Evolutionary conservation across 2,797 vertebrate species (phyloP), one percentile per base, ranked within the genome.

Genomic region (Microcaecilia unicolor): DNA sequence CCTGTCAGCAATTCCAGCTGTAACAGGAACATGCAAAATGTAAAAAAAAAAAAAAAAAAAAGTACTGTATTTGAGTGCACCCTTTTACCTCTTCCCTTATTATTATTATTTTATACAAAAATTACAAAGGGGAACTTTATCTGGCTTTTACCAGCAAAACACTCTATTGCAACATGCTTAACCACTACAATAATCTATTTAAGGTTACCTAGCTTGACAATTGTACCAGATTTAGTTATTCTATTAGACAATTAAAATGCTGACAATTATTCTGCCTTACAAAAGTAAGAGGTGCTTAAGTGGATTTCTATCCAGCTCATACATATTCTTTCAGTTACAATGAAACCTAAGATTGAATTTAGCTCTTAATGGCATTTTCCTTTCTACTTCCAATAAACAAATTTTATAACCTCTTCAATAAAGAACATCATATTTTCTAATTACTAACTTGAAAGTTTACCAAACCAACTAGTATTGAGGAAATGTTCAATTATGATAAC

Each of bases 81-180:
- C 40, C 52, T 69, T 79, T 83, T 70, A 79, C 74, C 58, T n/a
- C 85, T 76, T 88, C 87, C 80, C 75, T n/a, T n/a, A n/a, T n/a
- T n/a, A n/a, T n/a, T 78, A 76, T 73, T 79, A n/a, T n/a, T 83
- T 72, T 67, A 76, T 74, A 74, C 76, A 72, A 84, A 68, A 73
- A 50, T 48, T 72, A 58, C 70, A 76, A 83, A 83, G 73, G 64
- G 67, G 74, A 82, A 82, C 70, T 83, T 70, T 67, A 24, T 62
- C 63, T 70, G 71, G 58, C 44, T 67, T 53, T 75, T 71, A 64
- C 64, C 58, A 76, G 65, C 64, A 72, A 77, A 70, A 10, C 11
- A 44, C 44, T 47, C 27, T 41, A 22, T n/a, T n/a, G n/a, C 64
- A 63, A 74, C 56, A 74, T 21, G 55, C 45, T 70, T 54, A 65